Evolutionary conservation across 2,888 invertebrate genomes (phyloP).

Genomic region (Eristalinus sepulchralis): DNA sequence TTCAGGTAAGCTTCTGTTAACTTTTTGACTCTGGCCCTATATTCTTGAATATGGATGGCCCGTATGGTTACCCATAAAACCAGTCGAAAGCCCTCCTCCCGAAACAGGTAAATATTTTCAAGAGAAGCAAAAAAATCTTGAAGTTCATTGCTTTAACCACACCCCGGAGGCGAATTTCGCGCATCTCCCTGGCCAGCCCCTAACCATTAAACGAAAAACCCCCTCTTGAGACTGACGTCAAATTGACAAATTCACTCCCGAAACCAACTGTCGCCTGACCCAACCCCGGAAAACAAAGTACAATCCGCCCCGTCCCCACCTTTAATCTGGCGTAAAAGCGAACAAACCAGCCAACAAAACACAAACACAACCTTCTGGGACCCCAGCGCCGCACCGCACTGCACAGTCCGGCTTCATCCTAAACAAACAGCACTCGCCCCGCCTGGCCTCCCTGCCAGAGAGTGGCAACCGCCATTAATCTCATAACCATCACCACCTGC

Average conservation of each 20-base stretch:
- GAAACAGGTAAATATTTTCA: no score
- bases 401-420: background rate
- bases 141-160: background rate
- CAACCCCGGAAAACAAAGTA: background rate
- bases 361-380: background rate
- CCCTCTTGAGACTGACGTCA: background rate
- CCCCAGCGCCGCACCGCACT: background rate
- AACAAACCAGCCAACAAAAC: background rate
- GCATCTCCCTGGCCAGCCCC: background rate
- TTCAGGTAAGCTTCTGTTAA: background rate
- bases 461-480: constrained; percentile 34
- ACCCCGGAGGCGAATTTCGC: background rate
- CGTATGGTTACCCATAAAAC: no score
- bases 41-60: no score
- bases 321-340: background rate
- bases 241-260: background rate
- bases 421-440: background rate
- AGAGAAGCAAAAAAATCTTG: no score
- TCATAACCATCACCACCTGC: constrained; percentile 16
- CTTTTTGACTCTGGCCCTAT: background rate
- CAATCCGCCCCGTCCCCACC: background rate
- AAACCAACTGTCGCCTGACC: background rate
- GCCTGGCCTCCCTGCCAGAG: background rate
- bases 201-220: background rate
- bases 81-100: no score